A percentile compares a stretch with the other conserved stretches of the same genome.
Conservation (phyloP, 2,113 vertebrate genomes). For the Microtus ochrogaster region DNA sequence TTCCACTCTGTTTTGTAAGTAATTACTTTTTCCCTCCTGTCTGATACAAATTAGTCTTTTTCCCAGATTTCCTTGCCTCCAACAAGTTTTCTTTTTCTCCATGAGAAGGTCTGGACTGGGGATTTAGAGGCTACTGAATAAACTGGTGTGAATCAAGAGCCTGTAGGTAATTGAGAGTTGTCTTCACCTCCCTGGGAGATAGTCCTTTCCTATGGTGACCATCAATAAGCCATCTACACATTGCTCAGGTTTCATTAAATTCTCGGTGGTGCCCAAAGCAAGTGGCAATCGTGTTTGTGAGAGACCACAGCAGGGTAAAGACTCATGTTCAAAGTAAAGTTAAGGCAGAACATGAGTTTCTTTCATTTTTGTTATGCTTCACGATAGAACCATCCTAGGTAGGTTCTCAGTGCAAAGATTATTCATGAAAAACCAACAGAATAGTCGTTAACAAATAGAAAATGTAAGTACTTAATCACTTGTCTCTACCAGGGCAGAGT, state of each 20-base stretch:
- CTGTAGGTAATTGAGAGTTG: conserved; percentile 35
- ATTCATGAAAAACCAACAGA: neutral
- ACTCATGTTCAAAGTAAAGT: neutral
- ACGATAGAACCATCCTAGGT: neutral
- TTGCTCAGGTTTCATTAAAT: conserved; percentile 54
- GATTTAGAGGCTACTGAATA: conserved; percentile 11
- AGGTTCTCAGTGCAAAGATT: neutral
- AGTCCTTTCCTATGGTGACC: neutral
- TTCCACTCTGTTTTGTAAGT: conserved; percentile 36
- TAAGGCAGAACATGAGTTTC: neutral
- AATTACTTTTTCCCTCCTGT: conserved; percentile 6
- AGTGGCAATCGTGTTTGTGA: neutral
- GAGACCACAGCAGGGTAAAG: neutral
- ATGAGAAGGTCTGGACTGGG: neutral
- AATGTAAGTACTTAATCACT: neutral
- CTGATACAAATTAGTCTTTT: conserved; percentile 10
- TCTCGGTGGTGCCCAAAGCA: conserved; percentile 46
- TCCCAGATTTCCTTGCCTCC: neutral
- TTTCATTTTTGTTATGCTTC: neutral
- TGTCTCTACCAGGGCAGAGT: neutral
- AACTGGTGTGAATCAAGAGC: conserved; percentile 39
- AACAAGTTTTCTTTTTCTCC: neutral
- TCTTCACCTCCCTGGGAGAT: conserved; percentile 33
- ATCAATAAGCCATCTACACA: conserved; percentile 48
- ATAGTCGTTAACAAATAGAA: neutral